Evolutionary conservation across 2,113 vertebrate genomes (phyloP).

Genomic region (Cochlearius cochlearius): DNA sequence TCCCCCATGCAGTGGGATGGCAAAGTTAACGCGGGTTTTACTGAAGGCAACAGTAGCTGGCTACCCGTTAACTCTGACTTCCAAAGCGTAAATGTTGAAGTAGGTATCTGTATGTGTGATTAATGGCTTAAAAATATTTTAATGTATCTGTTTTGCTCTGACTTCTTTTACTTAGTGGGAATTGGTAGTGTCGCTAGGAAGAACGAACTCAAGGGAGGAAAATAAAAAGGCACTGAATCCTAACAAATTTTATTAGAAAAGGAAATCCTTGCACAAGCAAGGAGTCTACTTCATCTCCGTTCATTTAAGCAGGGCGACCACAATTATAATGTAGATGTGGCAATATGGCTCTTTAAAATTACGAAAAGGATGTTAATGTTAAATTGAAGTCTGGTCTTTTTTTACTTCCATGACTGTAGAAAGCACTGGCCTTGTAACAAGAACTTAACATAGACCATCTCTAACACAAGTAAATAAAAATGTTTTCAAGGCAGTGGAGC

Average conservation of each 20-base stretch:
- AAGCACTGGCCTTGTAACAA: not conserved
- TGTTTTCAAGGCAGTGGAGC: not conserved
- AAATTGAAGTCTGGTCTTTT: not conserved
- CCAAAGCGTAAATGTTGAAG: conserved; percentile 83
- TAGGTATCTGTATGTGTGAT: conserved; percentile 60
- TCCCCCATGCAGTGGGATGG: conserved; percentile 95
- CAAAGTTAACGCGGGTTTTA: conserved; percentile 85
- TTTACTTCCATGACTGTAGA: not conserved
- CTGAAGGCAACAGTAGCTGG: conserved; percentile 83
- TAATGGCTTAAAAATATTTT: not conserved
- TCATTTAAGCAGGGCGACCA: not conserved
- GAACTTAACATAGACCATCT: not conserved
- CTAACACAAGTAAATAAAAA: not conserved
- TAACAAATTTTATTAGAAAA: not conserved
- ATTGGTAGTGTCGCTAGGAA: not conserved
- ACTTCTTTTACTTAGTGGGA: not conserved
- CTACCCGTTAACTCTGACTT: conserved; percentile 82
- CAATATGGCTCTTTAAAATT: not conserved
- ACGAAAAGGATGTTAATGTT: not conserved
- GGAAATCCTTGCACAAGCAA: not conserved
- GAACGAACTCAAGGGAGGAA: not conserved
- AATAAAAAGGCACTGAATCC: not conserved
- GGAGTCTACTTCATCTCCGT: not conserved
- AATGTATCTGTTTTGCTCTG: not conserved
- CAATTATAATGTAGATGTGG: not conserved